Conservation (phyloP, 2,797 vertebrate species). For the Tauraco hartlaubi region DNA sequence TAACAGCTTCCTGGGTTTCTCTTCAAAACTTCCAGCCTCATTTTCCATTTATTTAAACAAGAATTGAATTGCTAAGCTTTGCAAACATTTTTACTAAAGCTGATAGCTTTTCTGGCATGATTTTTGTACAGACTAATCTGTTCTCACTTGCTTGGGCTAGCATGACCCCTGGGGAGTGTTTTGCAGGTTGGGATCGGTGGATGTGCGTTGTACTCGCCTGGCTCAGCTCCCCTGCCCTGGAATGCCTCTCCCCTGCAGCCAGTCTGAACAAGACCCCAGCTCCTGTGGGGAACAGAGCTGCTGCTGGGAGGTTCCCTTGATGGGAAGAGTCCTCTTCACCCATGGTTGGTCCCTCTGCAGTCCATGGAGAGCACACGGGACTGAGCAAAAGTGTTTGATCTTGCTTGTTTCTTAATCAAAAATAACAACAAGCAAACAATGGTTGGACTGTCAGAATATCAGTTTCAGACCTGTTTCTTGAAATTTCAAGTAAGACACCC, state of each 20-base stretch:
- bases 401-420: background rate
- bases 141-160: slow-evolving; percentile 39
- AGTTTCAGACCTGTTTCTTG: background rate
- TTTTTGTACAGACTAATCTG: background rate
- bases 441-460: background rate
- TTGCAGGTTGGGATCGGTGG: background rate
- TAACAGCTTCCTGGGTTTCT: background rate
- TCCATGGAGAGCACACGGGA: background rate
- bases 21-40: background rate
- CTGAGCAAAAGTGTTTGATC: background rate
- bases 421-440: background rate
- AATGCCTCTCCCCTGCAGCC: background rate
- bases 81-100: background rate
- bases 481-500: background rate
- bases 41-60: background rate
- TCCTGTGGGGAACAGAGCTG: background rate
- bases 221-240: background rate
- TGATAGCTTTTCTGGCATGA: background rate
- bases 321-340: background rate
- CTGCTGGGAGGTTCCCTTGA: background rate
- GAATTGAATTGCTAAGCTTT: background rate
- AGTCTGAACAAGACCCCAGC: slow-evolving; percentile 22
- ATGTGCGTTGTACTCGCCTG: background rate
- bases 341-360: background rate
- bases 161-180: background rate